Base-by-base conservation (phyloP, 2,113 vertebrate species). In the Gymnocephalus cernua region DNA sequence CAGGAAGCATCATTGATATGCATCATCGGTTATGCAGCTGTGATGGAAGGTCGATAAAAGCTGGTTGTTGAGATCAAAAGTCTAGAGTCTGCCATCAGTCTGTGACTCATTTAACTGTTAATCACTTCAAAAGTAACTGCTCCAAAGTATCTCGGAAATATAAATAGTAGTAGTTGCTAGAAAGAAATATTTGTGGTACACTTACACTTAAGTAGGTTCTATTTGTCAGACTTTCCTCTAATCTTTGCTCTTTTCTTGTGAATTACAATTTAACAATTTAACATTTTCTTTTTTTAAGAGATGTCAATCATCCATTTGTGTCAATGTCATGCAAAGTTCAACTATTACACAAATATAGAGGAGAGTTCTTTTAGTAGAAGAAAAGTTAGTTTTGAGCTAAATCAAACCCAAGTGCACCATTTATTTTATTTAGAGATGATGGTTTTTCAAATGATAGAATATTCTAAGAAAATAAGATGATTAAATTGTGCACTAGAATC, bases 391-490 rank as follows among this genome's bases (percentile, higher is more conserved):
- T 70, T 74, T 50, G 19, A 74, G 74, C 59, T 48, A 56, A 83
- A 80, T 80, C 25, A 62, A 88, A 79, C 44, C 27, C 4, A 4
- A 79, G 32, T 29, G 21, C 13, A 54, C 19, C n/a, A 7, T 59
- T 74, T 11, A 41, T 41, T 14, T 38, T 79, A 29, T 53, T 29
- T 47, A 25, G 56, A 51, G 21, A 27, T 7, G 3, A 35, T 58
- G 71, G 29, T 64, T 77, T 83, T n/a, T 75, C 61, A 83, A 76
- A 80, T 69, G 58, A 23, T 48, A 61, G 45, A 81, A 78, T 72
- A 76, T 69, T 75, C 70, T 65, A 51, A 69, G 38, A 74, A 70
- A 71, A 78, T 50, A 45, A 61, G 61, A 74, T 29, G 59, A 83
- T 61, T 85, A 41, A 50, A 69, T 38, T 65, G 61, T 70, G 69